A percentile compares a stretch with the other conserved stretches of the same genome.
Evolutionary conservation across 2,888 invertebrate species (phyloP).

Genomic region (Noctua comes): DNA sequence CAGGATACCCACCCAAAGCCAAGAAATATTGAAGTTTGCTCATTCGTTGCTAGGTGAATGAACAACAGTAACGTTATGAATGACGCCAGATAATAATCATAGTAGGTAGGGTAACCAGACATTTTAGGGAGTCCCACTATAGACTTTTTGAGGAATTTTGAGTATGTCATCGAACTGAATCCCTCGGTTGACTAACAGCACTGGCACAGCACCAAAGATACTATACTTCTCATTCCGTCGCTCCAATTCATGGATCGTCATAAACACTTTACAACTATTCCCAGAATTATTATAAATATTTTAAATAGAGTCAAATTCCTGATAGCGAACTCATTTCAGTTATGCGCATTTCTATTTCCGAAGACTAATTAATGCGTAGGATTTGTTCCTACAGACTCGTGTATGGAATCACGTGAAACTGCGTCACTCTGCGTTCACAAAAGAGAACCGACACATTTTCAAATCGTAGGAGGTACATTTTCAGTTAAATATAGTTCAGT

Average conservation of each 20-base stretch:
- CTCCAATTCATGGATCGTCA: not conserved
- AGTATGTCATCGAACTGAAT: conserved; percentile 16
- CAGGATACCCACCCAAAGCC: conserved; percentile 8
- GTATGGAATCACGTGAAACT: conserved; percentile 41
- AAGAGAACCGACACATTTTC: conserved; percentile 50
- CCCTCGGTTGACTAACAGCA: conserved; percentile 1
- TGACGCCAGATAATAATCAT: conserved; percentile 11
- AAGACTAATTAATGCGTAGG: conserved; percentile 41
- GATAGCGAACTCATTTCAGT: conserved; percentile 7
- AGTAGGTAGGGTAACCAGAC: not conserved
- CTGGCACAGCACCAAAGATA: conserved; percentile 25
- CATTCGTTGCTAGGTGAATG: conserved; percentile 35
- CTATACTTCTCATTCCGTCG: conserved; percentile 16
- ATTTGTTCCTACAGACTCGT: conserved; percentile 27
- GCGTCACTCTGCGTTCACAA: conserved; percentile 43
- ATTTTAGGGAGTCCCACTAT: not conserved
- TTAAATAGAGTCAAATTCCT: conserved; percentile 24
- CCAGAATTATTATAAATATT: conserved; percentile 13
- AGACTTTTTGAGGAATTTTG: not conserved
- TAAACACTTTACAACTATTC: conserved; percentile 12
- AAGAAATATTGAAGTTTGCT: conserved; percentile 8
- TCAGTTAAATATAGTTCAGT: conserved; percentile 75
- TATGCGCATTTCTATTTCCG: conserved; percentile 22
- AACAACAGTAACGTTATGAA: conserved; percentile 22
- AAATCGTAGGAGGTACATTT: conserved; percentile 63